Conservation (phyloP, 2,797 vertebrate species). For the Clarias pachynema region DNA sequence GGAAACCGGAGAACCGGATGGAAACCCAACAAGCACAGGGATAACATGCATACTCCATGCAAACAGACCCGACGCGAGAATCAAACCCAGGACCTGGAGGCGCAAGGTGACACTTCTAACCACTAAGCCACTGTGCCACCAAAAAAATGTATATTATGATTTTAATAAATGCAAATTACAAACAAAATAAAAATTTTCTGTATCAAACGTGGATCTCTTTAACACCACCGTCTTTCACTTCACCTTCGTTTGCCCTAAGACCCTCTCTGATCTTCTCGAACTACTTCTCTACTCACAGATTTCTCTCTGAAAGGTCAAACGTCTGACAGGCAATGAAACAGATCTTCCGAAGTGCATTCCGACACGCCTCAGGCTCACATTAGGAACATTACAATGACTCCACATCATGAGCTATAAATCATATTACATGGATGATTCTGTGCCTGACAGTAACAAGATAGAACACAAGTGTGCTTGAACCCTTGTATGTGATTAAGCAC, state of each 20-base stretch:
- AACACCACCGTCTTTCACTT: conserved; percentile 67
- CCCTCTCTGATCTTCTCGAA: conserved; percentile 61
- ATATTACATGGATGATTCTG: conserved; percentile 16
- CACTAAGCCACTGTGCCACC: too few relatives aligned
- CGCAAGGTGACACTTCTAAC: too few relatives aligned
- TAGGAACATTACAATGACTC: conserved; percentile 7
- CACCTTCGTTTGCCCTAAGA: not conserved
- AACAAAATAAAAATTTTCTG: not conserved
- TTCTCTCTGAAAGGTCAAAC: conserved; percentile 57
- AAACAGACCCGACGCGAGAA: too few relatives aligned
- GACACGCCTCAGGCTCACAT: not conserved
- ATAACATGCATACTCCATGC: too few relatives aligned
- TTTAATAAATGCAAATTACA: not conserved
- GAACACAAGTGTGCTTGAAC: conserved; percentile 4
- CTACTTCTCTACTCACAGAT: conserved; percentile 55
- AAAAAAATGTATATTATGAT: not conserved
- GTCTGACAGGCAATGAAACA: conserved; percentile 41
- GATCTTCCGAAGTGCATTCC: conserved; percentile 2
- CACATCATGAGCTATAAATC: conserved; percentile 15
- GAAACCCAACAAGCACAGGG: too few relatives aligned
- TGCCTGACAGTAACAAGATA: conserved; percentile 28
- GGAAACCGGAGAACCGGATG: too few relatives aligned
- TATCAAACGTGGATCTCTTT: conserved; percentile 53
- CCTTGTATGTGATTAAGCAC: conserved; percentile 10
- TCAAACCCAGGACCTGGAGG: too few relatives aligned